These are phyloP conservation scores for Neoitamus cyanurus DNA, from an alignment of 2,888 invertebrate species.

Conservation along the genomic window DNA sequence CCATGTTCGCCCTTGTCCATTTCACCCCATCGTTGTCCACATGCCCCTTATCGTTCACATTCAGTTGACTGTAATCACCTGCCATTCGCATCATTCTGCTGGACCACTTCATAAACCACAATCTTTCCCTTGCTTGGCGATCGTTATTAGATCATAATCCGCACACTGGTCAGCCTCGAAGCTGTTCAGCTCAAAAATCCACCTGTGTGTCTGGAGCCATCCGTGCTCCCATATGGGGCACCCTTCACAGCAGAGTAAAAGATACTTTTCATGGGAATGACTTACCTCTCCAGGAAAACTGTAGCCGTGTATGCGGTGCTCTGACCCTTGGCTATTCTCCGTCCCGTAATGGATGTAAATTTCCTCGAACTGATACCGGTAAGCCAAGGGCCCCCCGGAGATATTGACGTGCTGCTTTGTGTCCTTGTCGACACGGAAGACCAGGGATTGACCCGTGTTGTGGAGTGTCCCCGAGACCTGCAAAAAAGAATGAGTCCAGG, in stretches of 20 bases:
- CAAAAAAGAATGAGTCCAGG: conserved; percentile 48
- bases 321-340: conserved; percentile 91
- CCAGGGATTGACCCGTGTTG: conserved; percentile 94
- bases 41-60: neutral
- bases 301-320: conserved; percentile 94
- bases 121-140: neutral
- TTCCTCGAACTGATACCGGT: conserved; percentile 94
- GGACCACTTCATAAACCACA: conserved; percentile 19
- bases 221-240: neutral
- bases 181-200: conserved; percentile 26
- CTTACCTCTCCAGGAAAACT: conserved; percentile 97
- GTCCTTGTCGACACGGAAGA: conserved; percentile 90
- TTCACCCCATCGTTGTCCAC: neutral
- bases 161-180: neutral
- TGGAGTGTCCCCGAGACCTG: conserved; percentile 89
- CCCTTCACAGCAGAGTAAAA: neutral
- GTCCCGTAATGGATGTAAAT: conserved; percentile 96
- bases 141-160: conserved; percentile 34
- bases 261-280: conserved; percentile 49
- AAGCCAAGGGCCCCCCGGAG: conserved; percentile 94
- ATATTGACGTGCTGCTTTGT: conserved; percentile 93
- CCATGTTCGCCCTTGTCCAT: neutral
- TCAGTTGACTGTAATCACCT: neutral
- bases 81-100: neutral
- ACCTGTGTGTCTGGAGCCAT: neutral